Evolutionary conservation across 2,797 vertebrate genomes (phyloP), one percentile per base, ranked within the genome.

Genomic region (Sciurus carolinensis): DNA sequence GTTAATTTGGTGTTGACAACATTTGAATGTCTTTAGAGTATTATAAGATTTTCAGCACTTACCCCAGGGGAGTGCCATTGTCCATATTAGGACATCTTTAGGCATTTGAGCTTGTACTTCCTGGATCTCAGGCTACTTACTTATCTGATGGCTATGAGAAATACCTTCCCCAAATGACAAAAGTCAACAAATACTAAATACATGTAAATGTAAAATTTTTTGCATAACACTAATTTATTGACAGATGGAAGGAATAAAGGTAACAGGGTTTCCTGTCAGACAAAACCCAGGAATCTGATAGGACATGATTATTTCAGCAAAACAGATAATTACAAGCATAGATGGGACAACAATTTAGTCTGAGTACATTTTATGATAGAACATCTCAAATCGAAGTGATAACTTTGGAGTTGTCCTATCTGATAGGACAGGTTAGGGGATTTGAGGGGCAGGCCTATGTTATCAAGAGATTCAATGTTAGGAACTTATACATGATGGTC

Each of bases 371-470:
- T 88, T 85, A 36, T 7, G 39, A 42, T 13, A 1, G 11, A 1
- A 75, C 72, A n/a, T 64, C 57, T 83, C n/a, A 91, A 92, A 90
- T 33, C 7, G 86, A 92, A 5, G 28, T 75, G 59, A 82, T 22
- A 77, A 79, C n/a, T 84, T 81, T 18, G 7, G 3, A 20, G 30
- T 71, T 4, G 39, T 39, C 39, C 39, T n/a, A 14, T 44, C 28
- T 82, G 17, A 62, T 76, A 73, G 39, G 0, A 5, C 59, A 83
- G 17, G 26, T 73, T 39, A 73, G 5, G 11, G 3, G 4, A 84
- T 36, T 39, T 54, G 69, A 82, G 44, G 3, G 2, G 7, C 8
- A 66, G 33, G 24, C 3, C 47, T 1, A 47, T 28, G 2, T 50
- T 76, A 88, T 36, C 42, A 82, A 47, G 17, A 71, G 4, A 47